phyloP scores from a whole-genome alignment of 2,888 invertebrate genomes.

The Teinopalpus imperialis region DNA sequence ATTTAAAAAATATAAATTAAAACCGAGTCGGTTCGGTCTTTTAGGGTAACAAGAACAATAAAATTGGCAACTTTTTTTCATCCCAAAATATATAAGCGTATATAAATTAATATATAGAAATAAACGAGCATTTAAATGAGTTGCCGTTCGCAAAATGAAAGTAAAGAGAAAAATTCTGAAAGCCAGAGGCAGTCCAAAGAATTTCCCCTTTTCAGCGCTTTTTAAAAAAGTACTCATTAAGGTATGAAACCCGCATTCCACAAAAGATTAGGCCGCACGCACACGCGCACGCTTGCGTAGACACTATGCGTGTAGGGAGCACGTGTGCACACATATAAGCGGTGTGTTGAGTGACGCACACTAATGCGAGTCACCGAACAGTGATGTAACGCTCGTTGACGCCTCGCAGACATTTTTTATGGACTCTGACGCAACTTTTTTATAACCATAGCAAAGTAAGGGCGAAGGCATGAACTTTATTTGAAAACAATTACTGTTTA shows the following conservation, averaged over 20 bases:
- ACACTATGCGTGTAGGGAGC: conserved; percentile 32
- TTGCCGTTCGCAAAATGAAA: conserved; percentile 16
- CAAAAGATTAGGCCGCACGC: conserved; percentile 71
- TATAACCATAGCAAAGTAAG: conserved; percentile 61
- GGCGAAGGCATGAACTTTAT: conserved; percentile 43
- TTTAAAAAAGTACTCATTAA: conserved; percentile 72
- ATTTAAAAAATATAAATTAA: too few relatives aligned
- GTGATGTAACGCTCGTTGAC: conserved; percentile 78
- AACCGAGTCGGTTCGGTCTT: too few relatives aligned
- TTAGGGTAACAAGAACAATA: too few relatives aligned
- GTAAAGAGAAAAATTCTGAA: conserved; percentile 41
- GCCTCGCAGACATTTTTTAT: conserved; percentile 80
- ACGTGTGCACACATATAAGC: conserved; percentile 35
- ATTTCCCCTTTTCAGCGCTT: conserved; percentile 71
- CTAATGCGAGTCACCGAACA: conserved; percentile 29
- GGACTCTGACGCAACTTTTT: conserved; percentile 78
- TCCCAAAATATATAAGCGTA: conserved; percentile 2
- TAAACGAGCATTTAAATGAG: conserved; percentile 18
- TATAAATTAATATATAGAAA: conserved; percentile 13
- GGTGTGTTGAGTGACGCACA: conserved; percentile 43
- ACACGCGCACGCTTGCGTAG: conserved; percentile 35
- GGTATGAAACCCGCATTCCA: conserved; percentile 77
- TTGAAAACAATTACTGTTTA: neutral
- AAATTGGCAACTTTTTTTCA: too few relatives aligned
- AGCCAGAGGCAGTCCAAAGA: conserved; percentile 48